Evolutionary conservation across 2,797 vertebrate species (phyloP).

Genomic region (Stomatorhinus walkeri): DNA sequence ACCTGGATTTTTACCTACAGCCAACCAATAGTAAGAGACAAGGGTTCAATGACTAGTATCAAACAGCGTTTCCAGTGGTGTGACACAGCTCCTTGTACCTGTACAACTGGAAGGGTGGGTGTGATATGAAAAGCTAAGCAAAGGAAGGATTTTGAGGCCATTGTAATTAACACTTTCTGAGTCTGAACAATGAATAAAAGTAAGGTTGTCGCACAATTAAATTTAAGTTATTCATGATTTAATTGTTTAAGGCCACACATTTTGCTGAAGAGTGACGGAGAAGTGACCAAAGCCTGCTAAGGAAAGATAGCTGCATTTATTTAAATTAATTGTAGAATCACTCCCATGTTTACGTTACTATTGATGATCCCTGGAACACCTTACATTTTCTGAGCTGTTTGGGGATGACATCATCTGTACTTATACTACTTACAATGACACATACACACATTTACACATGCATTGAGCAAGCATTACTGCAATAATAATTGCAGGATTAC

Average conservation of each 20-base stretch:
- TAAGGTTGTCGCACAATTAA: neutral
- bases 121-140: neutral
- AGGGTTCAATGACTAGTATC: neutral
- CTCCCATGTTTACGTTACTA: neutral
- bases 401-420: neutral
- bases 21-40: neutral
- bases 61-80: neutral
- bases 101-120: neutral
- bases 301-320: neutral
- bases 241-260: neutral
- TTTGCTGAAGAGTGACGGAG: neutral
- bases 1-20: neutral
- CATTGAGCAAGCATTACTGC: neutral
- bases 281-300: neutral
- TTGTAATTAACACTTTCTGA: neutral
- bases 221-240: neutral
- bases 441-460: neutral
- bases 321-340: neutral
- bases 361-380: neutral
- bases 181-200: neutral
- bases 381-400: neutral
- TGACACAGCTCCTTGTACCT: neutral
- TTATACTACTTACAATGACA: neutral
- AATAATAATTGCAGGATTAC: neutral
- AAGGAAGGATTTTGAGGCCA: neutral